Evolutionary conservation across 1,140 invertebrate genomes (phyloP).

Genomic region (Drosophila neocordata): DNA sequence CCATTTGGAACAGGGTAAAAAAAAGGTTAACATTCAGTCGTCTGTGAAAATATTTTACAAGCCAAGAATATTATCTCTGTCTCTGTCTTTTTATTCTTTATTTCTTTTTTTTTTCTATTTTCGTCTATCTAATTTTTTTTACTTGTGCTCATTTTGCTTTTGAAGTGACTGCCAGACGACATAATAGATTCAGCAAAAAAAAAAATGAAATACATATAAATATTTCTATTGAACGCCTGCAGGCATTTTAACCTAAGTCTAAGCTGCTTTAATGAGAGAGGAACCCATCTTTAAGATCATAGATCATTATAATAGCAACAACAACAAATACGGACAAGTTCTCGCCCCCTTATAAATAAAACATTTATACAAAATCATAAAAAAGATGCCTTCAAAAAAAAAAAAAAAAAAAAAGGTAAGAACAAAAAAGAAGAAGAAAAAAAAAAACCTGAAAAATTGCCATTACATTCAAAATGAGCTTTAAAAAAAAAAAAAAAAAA

Average conservation of each 20-base stretch:
- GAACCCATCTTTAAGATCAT: slow-evolving; percentile 25
- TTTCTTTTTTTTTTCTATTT: slow-evolving; percentile 2
- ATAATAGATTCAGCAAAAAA: slow-evolving; percentile 12
- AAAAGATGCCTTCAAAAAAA: slow-evolving; percentile 21
- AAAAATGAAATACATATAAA: slow-evolving; percentile 13
- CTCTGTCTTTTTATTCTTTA: neutral
- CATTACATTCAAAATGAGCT: slow-evolving; percentile 10
- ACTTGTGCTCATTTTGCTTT: slow-evolving; percentile 10
- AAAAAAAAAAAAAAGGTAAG: neutral
- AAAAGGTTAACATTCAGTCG: slow-evolving; percentile 50
- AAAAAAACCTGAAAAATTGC: slow-evolving; percentile 6
- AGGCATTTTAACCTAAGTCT: slow-evolving; percentile 9
- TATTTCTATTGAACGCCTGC: slow-evolving; percentile 11
- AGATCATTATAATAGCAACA: slow-evolving; percentile 31
- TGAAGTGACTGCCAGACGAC: slow-evolving; percentile 7
- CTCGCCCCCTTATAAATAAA: slow-evolving; percentile 42
- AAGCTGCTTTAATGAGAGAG: slow-evolving; percentile 17
- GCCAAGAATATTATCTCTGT: neutral
- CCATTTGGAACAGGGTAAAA: neutral
- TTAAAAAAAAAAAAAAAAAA: neutral
- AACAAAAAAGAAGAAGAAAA: neutral
- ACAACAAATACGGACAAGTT: slow-evolving; percentile 16
- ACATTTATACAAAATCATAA: slow-evolving; percentile 33
- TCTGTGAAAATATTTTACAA: slow-evolving; percentile 23
- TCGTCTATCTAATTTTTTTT: neutral